Evolutionary conservation across 2,888 invertebrate genomes (phyloP).

Genomic region (Marasmarcha lunaedactyla): DNA sequence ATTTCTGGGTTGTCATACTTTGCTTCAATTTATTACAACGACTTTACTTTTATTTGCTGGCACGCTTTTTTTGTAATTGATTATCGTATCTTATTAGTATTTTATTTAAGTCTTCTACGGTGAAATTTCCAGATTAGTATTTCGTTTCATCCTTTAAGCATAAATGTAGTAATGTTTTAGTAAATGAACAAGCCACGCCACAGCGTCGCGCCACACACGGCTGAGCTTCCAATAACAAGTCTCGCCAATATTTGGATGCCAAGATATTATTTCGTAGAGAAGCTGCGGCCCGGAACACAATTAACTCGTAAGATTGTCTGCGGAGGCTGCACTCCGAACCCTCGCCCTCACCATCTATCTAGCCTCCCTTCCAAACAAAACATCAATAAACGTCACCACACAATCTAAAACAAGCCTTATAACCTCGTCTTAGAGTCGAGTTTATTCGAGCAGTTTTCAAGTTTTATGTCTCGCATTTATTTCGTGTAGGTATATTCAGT

Average conservation of each 20-base stretch:
- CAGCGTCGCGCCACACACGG: too few relatives aligned
- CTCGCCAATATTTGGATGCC: not conserved
- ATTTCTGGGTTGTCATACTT: too few relatives aligned
- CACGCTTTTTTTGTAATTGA: too few relatives aligned
- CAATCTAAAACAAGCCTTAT: conserved; percentile 26
- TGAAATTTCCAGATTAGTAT: too few relatives aligned
- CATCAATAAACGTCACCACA: conserved; percentile 54
- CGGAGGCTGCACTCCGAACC: conserved; percentile 62
- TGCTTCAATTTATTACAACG: too few relatives aligned
- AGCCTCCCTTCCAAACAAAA: conserved; percentile 68
- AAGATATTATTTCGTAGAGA: conserved; percentile 61
- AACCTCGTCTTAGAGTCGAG: conserved; percentile 19
- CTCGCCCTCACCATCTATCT: conserved; percentile 54
- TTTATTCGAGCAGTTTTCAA: conserved; percentile 26
- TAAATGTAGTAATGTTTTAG: too few relatives aligned
- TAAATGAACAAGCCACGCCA: too few relatives aligned
- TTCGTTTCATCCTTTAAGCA: too few relatives aligned
- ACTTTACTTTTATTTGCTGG: too few relatives aligned
- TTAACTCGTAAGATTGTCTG: conserved; percentile 71
- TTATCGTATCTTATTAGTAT: too few relatives aligned
- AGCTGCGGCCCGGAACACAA: conserved; percentile 66
- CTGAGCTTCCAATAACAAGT: not conserved
- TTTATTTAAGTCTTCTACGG: too few relatives aligned
- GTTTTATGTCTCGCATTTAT: conserved; percentile 69
- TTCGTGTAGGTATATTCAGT: conserved; percentile 68